Conservation (phyloP, 2,888 invertebrate species). For the Macroteleia sp. region DNA sequence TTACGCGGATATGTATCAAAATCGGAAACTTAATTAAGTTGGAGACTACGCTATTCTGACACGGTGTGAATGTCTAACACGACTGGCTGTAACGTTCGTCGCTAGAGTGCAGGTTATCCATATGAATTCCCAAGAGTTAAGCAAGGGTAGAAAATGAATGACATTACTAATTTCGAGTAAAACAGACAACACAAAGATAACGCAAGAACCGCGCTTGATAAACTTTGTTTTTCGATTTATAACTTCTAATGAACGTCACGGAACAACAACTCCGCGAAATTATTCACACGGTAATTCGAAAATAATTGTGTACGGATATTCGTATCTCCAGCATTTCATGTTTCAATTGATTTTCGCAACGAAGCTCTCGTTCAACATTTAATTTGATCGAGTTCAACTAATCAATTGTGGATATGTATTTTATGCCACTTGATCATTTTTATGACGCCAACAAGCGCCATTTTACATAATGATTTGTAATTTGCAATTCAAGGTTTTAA, state of each 20-base stretch:
- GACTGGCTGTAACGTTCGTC: constrained; percentile 70
- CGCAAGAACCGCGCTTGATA: constrained; percentile 34
- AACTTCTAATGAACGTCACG: constrained; percentile 28
- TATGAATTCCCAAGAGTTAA: constrained; percentile 73
- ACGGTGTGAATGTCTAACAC: constrained; percentile 65
- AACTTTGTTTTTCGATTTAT: constrained; percentile 37
- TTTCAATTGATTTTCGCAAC: too few species aligned
- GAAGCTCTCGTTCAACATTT: too few species aligned
- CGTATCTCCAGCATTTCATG: too few species aligned
- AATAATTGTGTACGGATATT: background rate
- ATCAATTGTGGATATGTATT: too few species aligned
- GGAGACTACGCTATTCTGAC: constrained; percentile 48
- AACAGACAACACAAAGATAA: constrained; percentile 49
- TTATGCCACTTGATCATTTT: background rate
- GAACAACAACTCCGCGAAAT: background rate
- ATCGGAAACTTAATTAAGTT: constrained; percentile 65
- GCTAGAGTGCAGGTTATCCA: constrained; percentile 72
- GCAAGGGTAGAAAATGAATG: constrained; percentile 66
- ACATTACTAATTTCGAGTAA: constrained; percentile 60
- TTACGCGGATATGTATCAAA: constrained; percentile 59
- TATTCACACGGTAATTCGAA: too few species aligned
- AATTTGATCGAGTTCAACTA: too few species aligned
- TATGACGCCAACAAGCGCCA: constrained; percentile 6
- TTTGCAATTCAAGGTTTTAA: constrained; percentile 24
- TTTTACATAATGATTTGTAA: constrained; percentile 11